Percentiles rank a stretch among this genome's conserved stretches.
These are phyloP conservation scores for Borostomias antarcticus DNA, from an alignment of 2,797 vertebrate species.

Conservation along the genomic window DNA sequence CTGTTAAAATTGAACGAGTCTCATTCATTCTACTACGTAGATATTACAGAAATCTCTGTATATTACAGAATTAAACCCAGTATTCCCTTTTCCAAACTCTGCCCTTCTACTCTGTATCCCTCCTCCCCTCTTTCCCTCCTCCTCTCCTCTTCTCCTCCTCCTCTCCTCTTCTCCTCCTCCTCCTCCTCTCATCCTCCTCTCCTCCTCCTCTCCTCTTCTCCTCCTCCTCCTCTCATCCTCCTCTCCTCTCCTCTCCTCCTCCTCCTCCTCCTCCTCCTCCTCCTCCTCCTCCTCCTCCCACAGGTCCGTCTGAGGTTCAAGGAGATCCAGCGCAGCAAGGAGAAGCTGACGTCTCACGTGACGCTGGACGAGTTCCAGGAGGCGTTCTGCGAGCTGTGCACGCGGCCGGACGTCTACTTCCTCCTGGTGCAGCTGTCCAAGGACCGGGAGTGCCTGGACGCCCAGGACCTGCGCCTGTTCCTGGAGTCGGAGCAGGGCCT, in stretches of 20 bases:
- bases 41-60: background rate
- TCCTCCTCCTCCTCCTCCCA: background rate
- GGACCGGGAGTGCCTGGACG: constrained; percentile 94
- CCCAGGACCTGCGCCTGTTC: constrained; percentile 94
- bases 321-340: constrained; percentile 96
- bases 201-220: background rate
- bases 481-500: constrained; percentile 96
- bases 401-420: constrained; percentile 95
- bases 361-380: constrained; percentile 95
- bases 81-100: background rate
- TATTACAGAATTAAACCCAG: background rate
- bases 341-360: constrained; percentile 95
- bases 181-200: background rate
- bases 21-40: too few relatives aligned
- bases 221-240: background rate
- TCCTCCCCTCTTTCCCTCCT: background rate
- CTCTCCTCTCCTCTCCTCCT: background rate
- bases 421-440: constrained; percentile 96
- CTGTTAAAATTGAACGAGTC: background rate
- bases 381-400: constrained; percentile 94
- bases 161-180: too few relatives aligned
- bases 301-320: constrained; percentile 92
- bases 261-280: background rate
- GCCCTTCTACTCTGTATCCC: background rate
- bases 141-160: background rate